Evolutionary conservation across 2,888 invertebrate genomes (phyloP), one percentile per base, ranked within the genome.

Genomic region (Heliconius hortense): DNA sequence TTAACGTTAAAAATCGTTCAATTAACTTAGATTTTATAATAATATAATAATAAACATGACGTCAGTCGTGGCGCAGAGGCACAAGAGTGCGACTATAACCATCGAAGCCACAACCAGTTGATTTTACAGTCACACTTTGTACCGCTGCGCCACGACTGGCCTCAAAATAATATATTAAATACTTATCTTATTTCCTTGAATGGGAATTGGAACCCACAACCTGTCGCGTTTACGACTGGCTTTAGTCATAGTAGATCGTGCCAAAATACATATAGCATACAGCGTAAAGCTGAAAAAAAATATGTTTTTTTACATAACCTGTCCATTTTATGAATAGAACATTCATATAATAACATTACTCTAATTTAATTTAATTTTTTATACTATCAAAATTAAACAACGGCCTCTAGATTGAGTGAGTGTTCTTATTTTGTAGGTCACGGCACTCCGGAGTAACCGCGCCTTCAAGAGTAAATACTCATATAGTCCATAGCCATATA

Each of bases 381-480:
- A 43, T 60, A 71, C 26, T 5, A 71, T 60, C 26, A 26, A 71
- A 21, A 70, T 70, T 71, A 75, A 64, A 66, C 15, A 59, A 21
- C 70, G 74, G 66, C 78, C 79, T 78, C 78, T 76, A 79, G 78
- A 39, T 3, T 24, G 56, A 80, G 81, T 79, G 78, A 80, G 75
- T 79, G 76, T 72, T 64, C 79, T 80, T 76, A 80, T 78, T 79
- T 84, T 83, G 81, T 85, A 77, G 84, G 85, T 85, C 85, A 85
- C 77, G 85, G 85, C 80, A 78, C 79, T 75, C 84, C 77, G 74
- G 79, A 76, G 75, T 56, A 53, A 62, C 75, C 70, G 76, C 75
- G 78, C 77, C 78, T 70, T 76, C 74, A 66, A 43, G 24, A 35
- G 60, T 26, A 60, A 60, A 60, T 62, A 71, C 35, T 56, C 26